Evolutionary conservation across 2,113 vertebrate genomes (phyloP).

Genomic region (Aptenodytes patagonicus): DNA sequence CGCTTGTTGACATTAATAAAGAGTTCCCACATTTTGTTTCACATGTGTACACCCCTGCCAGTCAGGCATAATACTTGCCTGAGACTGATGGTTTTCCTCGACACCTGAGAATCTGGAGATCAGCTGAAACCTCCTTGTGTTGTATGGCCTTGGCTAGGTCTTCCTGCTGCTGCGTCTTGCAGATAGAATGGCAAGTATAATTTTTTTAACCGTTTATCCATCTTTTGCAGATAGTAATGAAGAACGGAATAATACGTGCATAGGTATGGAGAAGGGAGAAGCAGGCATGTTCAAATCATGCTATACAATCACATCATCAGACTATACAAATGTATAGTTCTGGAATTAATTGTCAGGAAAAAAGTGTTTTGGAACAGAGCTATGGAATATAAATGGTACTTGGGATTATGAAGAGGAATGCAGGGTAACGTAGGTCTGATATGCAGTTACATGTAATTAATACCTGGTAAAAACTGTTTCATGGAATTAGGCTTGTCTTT

Average conservation of each 20-base stretch:
- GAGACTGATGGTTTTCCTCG: not conserved
- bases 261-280: not conserved
- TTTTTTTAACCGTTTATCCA: not conserved
- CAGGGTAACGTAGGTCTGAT: not conserved
- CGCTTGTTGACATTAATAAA: not conserved
- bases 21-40: not conserved
- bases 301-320: not conserved
- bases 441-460: not conserved
- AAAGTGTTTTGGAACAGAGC: not conserved
- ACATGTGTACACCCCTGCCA: accelerated
- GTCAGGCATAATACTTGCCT: not conserved
- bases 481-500: not conserved
- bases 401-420: not conserved
- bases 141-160: not conserved
- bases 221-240: not conserved
- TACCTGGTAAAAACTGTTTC: not conserved
- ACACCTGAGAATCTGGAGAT: not conserved
- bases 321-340: not conserved
- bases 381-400: not conserved
- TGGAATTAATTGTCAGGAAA: not conserved
- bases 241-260: not conserved
- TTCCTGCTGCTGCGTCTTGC: not conserved
- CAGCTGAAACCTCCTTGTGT: not conserved
- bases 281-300: not conserved
- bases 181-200: not conserved